These are phyloP conservation scores for Sardina pilchardus DNA, from an alignment of 2,113 vertebrate genomes.

Conservation along the genomic window DNA sequence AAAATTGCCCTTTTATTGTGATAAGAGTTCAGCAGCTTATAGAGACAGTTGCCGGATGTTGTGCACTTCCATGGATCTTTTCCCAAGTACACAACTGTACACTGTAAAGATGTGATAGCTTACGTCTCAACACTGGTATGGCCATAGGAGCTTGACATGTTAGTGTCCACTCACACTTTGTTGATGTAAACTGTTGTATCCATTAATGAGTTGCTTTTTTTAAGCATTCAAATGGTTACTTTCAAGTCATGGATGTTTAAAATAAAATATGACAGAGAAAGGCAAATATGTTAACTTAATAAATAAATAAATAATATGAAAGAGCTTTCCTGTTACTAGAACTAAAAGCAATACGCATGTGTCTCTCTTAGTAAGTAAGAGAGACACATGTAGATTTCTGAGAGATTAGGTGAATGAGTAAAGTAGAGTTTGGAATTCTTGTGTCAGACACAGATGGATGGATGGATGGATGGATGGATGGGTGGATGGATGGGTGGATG, in stretches of 20 bases:
- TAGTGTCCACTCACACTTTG: neutral
- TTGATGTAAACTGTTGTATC: neutral
- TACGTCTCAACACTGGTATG: neutral
- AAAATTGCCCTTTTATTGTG: constrained; percentile 37
- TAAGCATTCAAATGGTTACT: neutral
- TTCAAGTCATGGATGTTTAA: neutral
- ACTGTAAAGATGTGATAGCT: neutral
- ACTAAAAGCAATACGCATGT: neutral
- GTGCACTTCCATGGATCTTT: neutral
- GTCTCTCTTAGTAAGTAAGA: too few relatives aligned
- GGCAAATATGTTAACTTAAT: neutral
- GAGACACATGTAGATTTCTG: neutral
- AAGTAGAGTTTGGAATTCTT: neutral
- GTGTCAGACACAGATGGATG: neutral
- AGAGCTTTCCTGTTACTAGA: neutral
- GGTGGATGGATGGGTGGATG: too few relatives aligned
- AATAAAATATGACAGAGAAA: neutral
- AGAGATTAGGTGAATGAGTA: neutral
- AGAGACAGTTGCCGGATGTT: neutral
- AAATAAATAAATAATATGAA: neutral
- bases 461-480: too few relatives aligned
- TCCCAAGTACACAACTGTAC: neutral
- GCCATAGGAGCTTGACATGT: neutral
- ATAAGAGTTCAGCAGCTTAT: neutral
- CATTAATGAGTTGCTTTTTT: neutral